These are phyloP conservation scores for Stenurella melanura DNA, from an alignment of 2,888 invertebrate species.

Conservation along the genomic window DNA sequence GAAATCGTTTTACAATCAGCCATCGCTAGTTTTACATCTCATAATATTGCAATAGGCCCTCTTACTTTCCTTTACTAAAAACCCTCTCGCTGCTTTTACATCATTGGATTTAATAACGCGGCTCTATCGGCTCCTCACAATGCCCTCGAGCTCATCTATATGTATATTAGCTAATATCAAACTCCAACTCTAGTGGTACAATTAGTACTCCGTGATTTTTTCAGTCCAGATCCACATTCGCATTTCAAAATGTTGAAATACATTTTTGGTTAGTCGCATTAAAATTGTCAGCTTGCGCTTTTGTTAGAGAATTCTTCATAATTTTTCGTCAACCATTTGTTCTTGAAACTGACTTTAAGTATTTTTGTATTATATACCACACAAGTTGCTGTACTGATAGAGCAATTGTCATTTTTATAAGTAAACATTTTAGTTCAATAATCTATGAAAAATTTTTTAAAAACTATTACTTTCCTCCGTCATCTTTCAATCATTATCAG, in stretches of 20 bases:
- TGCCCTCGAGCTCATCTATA: slow-evolving; percentile 23
- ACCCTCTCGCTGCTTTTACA: slow-evolving; percentile 23
- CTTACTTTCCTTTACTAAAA: slow-evolving; percentile 12
- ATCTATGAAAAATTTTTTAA: too few relatives aligned
- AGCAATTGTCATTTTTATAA: too few relatives aligned
- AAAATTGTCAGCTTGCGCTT: too few relatives aligned
- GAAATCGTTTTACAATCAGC: slow-evolving; percentile 68
- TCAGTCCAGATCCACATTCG: neutral
- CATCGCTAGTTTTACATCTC: slow-evolving; percentile 41
- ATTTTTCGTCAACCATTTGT: too few relatives aligned
- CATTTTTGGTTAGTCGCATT: neutral
- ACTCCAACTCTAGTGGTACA: slow-evolving; percentile 7
- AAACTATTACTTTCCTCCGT: too few relatives aligned
- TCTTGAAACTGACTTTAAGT: too few relatives aligned
- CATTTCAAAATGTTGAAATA: neutral
- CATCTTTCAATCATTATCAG: too few relatives aligned
- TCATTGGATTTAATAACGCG: slow-evolving; percentile 28
- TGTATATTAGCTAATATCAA: slow-evolving; percentile 27
- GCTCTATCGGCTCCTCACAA: slow-evolving; percentile 20
- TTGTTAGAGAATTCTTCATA: too few relatives aligned
- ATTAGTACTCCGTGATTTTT: slow-evolving; percentile 22
- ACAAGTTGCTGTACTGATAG: too few relatives aligned
- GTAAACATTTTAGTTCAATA: too few relatives aligned
- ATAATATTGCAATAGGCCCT: slow-evolving; percentile 36
- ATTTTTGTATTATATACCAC: too few relatives aligned